Conservation (phyloP, 2,113 vertebrate genomes). For the Gorsachius goisagi region DNA sequence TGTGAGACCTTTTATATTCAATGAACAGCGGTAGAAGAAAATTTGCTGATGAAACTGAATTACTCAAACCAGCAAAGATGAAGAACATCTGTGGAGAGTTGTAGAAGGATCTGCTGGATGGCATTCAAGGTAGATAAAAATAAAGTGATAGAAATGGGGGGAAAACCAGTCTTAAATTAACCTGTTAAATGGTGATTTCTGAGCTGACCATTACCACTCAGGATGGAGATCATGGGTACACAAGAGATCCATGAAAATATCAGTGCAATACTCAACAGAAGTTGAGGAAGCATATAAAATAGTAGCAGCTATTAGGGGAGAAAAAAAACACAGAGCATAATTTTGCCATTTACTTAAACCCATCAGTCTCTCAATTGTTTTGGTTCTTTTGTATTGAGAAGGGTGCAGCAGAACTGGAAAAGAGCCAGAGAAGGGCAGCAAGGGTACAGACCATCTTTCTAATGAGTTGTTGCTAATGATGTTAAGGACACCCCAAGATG, state of each 20-base stretch:
- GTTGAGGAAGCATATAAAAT: fast-evolving
- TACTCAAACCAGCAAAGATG: not conserved
- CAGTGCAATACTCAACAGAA: not conserved
- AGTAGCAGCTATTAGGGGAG: not conserved
- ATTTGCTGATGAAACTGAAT: not conserved
- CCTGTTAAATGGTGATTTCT: not conserved
- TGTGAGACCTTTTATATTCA: not conserved
- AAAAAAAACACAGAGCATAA: not conserved
- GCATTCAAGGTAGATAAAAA: not conserved
- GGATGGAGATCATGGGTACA: not conserved
- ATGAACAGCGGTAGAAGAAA: not conserved
- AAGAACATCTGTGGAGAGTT: not conserved
- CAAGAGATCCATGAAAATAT: not conserved
- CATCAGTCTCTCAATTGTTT: not conserved
- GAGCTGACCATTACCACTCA: not conserved
- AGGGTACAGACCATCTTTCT: not conserved
- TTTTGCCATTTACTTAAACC: not conserved
- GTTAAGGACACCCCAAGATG: not conserved
- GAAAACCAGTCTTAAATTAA: not conserved
- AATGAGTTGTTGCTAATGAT: not conserved
- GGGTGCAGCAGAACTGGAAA: not conserved
- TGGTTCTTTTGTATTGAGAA: not conserved
- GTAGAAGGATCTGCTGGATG: not conserved
- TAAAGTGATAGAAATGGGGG: not conserved
- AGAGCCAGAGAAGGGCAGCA: not conserved